Conservation (phyloP, 2,888 invertebrate species). For the Tachina grossa region DNA sequence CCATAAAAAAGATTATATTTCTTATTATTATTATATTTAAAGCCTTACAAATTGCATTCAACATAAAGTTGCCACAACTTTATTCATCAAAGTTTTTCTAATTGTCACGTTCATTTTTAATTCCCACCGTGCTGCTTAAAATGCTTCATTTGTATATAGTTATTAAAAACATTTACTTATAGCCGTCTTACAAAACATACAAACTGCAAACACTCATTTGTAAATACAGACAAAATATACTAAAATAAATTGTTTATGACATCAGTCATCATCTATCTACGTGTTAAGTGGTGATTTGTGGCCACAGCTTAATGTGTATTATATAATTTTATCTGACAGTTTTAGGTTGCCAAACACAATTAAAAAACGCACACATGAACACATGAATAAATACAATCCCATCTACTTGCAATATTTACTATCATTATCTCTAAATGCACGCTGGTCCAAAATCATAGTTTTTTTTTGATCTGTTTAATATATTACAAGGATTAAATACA, state of each 20-base stretch:
- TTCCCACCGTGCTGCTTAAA: not conserved
- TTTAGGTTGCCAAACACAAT: constrained; percentile 37
- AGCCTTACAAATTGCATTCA: no score
- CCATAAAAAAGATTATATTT: no score
- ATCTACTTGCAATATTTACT: no score
- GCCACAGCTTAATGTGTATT: constrained; percentile 50
- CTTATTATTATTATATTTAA: no score
- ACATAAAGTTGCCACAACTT: no score
- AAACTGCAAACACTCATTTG: no score
- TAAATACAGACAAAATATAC: not conserved
- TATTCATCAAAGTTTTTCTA: no score
- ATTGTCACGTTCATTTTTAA: not conserved
- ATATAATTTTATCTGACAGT: constrained; percentile 46
- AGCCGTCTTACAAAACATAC: no score
- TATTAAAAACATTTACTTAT: not conserved
- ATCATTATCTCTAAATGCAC: not conserved
- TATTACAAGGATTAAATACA: no score
- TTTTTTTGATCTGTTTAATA: no score
- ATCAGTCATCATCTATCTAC: constrained; percentile 53
- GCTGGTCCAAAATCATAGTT: no score
- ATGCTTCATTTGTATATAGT: not conserved
- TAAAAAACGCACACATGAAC: not conserved
- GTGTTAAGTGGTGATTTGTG: constrained; percentile 58
- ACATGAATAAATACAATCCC: not conserved
- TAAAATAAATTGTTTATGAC: constrained; percentile 40